Percentiles rank a stretch among this genome's conserved stretches.
phyloP scores from a whole-genome alignment of 2,888 invertebrate genomes.

The Drosophila nigricruria region DNA sequence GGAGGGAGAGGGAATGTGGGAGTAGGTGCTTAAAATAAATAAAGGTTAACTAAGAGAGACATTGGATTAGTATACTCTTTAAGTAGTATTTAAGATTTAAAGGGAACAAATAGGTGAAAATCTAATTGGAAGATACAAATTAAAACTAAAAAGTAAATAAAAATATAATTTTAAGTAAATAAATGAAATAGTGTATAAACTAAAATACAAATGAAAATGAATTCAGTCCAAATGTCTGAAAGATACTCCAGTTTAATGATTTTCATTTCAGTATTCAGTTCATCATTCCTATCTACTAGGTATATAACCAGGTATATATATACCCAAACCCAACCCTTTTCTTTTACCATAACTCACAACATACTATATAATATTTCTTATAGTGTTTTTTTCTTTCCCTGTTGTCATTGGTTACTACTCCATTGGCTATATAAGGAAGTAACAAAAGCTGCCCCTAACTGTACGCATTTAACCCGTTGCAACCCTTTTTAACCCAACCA shows the following conservation, averaged over 20 bases:
- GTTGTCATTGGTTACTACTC: slow-evolving; percentile 52
- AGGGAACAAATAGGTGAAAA: not conserved
- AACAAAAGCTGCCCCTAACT: slow-evolving; percentile 8
- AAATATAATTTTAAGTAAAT: not conserved
- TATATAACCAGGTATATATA: not conserved
- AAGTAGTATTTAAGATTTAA: not conserved
- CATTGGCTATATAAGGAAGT: slow-evolving; percentile 1
- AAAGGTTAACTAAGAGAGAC: not conserved
- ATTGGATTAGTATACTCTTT: not conserved
- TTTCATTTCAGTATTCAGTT: not conserved
- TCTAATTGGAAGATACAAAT: not conserved
- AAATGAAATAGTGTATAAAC: not conserved
- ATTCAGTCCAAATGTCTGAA: not conserved
- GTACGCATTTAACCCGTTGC: slow-evolving; percentile 47
- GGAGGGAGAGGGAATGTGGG: not conserved
- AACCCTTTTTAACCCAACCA: slow-evolving; percentile 29
- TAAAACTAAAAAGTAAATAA: too few relatives aligned
- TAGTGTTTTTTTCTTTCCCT: not conserved
- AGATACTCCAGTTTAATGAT: not conserved
- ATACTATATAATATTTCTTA: not conserved
- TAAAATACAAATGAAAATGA: not conserved
- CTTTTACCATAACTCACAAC: not conserved
- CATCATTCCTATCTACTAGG: not conserved
- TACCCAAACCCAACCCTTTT: not conserved
- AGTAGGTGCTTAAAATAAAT: not conserved